A percentile compares a stretch with the other conserved stretches of the same genome.
phyloP scores from a whole-genome alignment of 2,888 invertebrate genomes.

The Scelioninae gen. 1 region DNA sequence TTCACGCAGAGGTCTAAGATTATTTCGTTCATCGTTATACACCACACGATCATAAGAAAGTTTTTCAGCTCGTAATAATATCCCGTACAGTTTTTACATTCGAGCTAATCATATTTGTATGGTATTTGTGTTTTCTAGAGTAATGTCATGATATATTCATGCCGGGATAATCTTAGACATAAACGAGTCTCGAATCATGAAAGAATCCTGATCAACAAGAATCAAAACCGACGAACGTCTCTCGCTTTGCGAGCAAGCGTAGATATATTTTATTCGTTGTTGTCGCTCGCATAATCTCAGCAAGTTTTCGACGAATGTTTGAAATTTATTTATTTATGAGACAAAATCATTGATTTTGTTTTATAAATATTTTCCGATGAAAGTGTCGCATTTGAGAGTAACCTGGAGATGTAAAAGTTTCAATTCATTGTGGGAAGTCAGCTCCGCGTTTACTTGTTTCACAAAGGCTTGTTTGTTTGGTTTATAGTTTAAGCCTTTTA shows the following conservation, averaged over 20 bases:
- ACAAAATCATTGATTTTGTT: slow-evolving; percentile 80
- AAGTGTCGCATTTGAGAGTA: slow-evolving; percentile 67
- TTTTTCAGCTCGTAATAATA: slow-evolving; percentile 21
- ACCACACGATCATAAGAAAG: slow-evolving; percentile 14
- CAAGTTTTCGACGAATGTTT: slow-evolving; percentile 73
- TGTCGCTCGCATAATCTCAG: slow-evolving; percentile 79
- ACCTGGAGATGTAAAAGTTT: slow-evolving; percentile 53
- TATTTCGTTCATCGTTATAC: slow-evolving; percentile 11
- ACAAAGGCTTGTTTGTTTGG: slow-evolving; percentile 61
- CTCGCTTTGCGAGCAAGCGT: slow-evolving; percentile 79
- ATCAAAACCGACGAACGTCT: slow-evolving; percentile 76
- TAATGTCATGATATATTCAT: slow-evolving; percentile 51
- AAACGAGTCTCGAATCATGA: slow-evolving; percentile 54
- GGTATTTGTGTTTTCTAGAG: slow-evolving; percentile 40
- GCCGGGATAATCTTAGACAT: slow-evolving; percentile 47
- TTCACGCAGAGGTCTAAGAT: slow-evolving; percentile 28
- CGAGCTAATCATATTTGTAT: slow-evolving; percentile 39
- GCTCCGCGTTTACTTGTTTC: slow-evolving; percentile 46
- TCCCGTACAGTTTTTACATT: slow-evolving; percentile 51
- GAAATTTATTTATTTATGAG: no score
- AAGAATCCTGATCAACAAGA: slow-evolving; percentile 75
- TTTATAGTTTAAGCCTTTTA: no score
- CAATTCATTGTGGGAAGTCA: slow-evolving; percentile 60
- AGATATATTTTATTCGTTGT: slow-evolving; percentile 84
- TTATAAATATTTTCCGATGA: slow-evolving; percentile 70